phyloP scores from a whole-genome alignment of 2,888 invertebrate genomes.

The Sicus ferrugineus region DNA sequence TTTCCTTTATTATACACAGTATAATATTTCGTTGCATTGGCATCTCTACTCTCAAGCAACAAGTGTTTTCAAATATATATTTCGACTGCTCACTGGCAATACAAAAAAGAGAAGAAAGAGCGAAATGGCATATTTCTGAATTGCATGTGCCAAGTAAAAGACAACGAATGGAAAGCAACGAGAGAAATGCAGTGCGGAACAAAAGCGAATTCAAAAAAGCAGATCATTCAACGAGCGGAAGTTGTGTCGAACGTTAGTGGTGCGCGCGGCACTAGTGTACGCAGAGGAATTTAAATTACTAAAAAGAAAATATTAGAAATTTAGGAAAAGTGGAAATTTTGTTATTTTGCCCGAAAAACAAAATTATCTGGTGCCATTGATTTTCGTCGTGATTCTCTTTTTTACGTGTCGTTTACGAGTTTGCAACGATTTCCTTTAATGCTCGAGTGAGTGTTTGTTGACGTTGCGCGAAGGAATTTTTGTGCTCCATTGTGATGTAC shows the following conservation, averaged over 20 bases:
- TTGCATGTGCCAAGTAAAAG: neutral
- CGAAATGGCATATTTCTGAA: neutral
- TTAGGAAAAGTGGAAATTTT: neutral
- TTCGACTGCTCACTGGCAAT: neutral
- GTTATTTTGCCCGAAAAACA: neutral
- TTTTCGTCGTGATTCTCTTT: neutral
- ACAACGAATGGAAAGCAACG: neutral
- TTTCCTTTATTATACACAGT: too few relatives aligned
- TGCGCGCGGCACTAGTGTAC: neutral
- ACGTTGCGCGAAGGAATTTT: conserved; percentile 22
- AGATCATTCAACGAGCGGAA: conserved; percentile 43
- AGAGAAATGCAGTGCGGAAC: neutral
- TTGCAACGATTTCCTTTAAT: conserved; percentile 17
- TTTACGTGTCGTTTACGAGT: conserved; percentile 6
- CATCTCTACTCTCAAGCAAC: conserved; percentile 14
- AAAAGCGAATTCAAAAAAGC: conserved; percentile 28
- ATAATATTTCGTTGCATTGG: neutral
- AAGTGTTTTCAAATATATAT: conserved; percentile 16
- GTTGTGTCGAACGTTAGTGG: conserved; percentile 41
- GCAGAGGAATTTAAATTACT: neutral
- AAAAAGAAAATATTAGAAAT: neutral
- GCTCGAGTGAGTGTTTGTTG: conserved; percentile 22
- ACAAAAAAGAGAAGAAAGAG: too few relatives aligned
- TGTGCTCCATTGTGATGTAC: conserved; percentile 7
- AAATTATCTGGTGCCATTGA: neutral